A percentile compares a stretch with the other conserved stretches of the same genome.
Conservation (phyloP, 2,888 invertebrate species). For the Cheilosia urbana region DNA sequence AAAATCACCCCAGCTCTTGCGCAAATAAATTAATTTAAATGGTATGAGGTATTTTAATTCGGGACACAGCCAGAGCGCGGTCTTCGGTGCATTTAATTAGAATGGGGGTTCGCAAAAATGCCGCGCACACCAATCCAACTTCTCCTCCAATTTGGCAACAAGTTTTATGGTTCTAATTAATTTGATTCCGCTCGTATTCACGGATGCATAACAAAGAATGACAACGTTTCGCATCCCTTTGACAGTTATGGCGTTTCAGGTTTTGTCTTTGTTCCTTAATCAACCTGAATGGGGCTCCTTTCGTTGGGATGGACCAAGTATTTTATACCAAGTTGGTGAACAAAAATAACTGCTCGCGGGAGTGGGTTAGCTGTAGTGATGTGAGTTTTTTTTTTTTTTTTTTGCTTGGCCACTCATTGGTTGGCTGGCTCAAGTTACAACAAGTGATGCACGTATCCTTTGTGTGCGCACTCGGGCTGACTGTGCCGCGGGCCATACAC, state of each 20-base stretch:
- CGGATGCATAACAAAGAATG: slow-evolving; percentile 69
- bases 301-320: slow-evolving; percentile 39
- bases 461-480: slow-evolving; percentile 7
- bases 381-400: not conserved
- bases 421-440: slow-evolving; percentile 60
- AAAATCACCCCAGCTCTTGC: slow-evolving; percentile 8
- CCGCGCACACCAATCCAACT: not conserved
- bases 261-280: slow-evolving; percentile 70
- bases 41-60: slow-evolving; percentile 53
- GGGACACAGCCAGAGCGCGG: slow-evolving; percentile 13
- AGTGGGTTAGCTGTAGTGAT: slow-evolving; percentile 2
- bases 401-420: not conserved
- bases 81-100: slow-evolving; percentile 50
- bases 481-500: slow-evolving; percentile 34
- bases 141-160: slow-evolving; percentile 45
- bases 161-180: slow-evolving; percentile 69
- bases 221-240: slow-evolving; percentile 67
- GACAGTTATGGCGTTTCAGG: slow-evolving; percentile 65
- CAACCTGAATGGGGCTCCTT: slow-evolving; percentile 51
- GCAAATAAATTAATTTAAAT: slow-evolving; percentile 69
- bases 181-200: slow-evolving; percentile 64
- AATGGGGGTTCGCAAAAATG: slow-evolving; percentile 6
- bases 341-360: slow-evolving; percentile 44
- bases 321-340: slow-evolving; percentile 61
- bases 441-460: slow-evolving; percentile 55